phyloP scores from a whole-genome alignment of 2,888 invertebrate genomes.

The Philaethria dido region DNA sequence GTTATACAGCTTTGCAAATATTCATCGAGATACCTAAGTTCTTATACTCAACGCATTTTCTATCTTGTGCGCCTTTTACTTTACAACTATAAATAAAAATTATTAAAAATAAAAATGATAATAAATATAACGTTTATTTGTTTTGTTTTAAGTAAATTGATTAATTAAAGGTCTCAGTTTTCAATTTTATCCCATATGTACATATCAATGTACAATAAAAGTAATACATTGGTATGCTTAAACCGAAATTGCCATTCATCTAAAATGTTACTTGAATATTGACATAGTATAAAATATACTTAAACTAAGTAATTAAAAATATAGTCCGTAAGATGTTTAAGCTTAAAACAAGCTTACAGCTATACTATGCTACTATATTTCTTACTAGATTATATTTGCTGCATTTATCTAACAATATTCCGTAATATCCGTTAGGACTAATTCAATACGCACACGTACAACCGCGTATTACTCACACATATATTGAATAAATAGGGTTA shows the following conservation, averaged over 20 bases:
- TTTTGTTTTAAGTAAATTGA: no score
- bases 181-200: no score
- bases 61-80: not conserved
- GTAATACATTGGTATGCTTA: no score
- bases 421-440: slow-evolving; percentile 81
- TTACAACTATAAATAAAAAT: no score
- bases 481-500: slow-evolving; percentile 40
- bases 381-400: slow-evolving; percentile 58
- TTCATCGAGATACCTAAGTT: slow-evolving; percentile 24
- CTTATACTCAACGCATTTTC: slow-evolving; percentile 8
- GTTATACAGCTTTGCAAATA: slow-evolving; percentile 43
- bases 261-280: no score
- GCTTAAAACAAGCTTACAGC: not conserved
- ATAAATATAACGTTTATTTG: no score
- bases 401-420: slow-evolving; percentile 74
- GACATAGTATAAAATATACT: no score
- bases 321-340: not conserved
- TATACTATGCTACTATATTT: slow-evolving; percentile 23
- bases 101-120: no score
- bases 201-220: no score
- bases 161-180: no score
- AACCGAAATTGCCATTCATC: no score
- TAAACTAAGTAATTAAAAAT: not conserved
- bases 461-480: slow-evolving; percentile 45
- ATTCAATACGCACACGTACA: slow-evolving; percentile 65